Evolutionary conservation across 2,113 vertebrate genomes (phyloP), one percentile per base, ranked within the genome.

Genomic region (Fulica atra): DNA sequence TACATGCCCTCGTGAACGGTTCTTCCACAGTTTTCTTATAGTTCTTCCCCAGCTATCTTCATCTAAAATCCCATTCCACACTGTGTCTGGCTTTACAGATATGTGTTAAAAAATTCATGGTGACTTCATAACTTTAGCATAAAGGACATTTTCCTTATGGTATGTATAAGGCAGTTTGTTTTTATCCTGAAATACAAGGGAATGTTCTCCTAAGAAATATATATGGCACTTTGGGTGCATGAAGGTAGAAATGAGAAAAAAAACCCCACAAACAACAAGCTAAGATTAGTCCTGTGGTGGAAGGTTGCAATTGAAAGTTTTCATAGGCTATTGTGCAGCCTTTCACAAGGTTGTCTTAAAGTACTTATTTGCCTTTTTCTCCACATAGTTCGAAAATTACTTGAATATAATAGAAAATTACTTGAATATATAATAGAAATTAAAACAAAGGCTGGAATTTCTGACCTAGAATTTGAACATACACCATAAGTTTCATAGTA

Each of bases 161-260:
- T 8, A 50, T 3, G 1, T 20, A 13, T 24, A 3, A 64, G 2
- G 26, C 9, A 40, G 3, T 33, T 42, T 31, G 5, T 15, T 71
- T 87, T 13, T 59, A 10, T 29, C 11, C 64, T 76, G 35, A 73
- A 63, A 56, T 11, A n/a, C 2, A 9, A 26, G 11, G 2, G 4
- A 87, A 79, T 76, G 50, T 78, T 76, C 87, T 9, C 19, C 6
- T 82, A n/a, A 65, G 44, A 81, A 78, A 48, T 53, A 48, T 44
- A 64, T 91, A 64, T 36, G 10, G 0, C 11, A 25, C 4, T 51
- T 42, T 16, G 5, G 2, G 15, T 53, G 6, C 9, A 23, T 48
- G 16, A 60, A 68, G 3, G 1, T 54, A 79, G 50, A 64, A 81
- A 72, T 35, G 11, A 38, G 6, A 13, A 69, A 81, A 60, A 48